A percentile compares a stretch with the other conserved stretches of the same genome.
These are phyloP conservation scores for Hippocampus zosterae DNA, from an alignment of 2,113 vertebrate genomes.

Conservation along the genomic window DNA sequence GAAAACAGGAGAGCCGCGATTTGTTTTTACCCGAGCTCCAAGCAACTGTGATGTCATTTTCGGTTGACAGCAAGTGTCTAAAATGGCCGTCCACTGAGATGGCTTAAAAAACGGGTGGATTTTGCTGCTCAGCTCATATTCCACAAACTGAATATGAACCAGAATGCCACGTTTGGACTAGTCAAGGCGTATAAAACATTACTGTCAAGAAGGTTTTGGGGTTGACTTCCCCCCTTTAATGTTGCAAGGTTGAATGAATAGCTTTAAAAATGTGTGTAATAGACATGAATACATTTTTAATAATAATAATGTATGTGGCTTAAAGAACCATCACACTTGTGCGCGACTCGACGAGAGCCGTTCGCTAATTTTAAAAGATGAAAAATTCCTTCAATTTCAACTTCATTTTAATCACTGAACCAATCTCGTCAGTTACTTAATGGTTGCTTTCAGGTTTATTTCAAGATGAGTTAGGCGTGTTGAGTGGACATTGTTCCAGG, in stretches of 20 bases:
- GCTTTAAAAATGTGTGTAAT: constrained; percentile 17
- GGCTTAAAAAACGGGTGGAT: too few species aligned
- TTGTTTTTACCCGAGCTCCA: too few species aligned
- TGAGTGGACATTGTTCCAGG: neutral
- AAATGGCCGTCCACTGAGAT: too few species aligned
- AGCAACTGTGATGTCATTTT: too few species aligned
- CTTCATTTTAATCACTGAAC: neutral
- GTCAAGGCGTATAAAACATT: too few species aligned
- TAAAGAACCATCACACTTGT: neutral
- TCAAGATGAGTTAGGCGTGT: neutral
- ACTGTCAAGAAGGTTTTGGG: too few species aligned
- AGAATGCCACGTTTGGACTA: too few species aligned
- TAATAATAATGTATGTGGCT: neutral
- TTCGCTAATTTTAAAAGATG: constrained; percentile 46
- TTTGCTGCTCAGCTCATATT: too few species aligned
- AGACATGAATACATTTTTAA: neutral
- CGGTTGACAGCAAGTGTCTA: too few species aligned
- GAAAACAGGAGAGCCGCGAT: too few species aligned
- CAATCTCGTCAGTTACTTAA: neutral
- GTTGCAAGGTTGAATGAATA: constrained; percentile 1
- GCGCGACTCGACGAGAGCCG: constrained; percentile 32
- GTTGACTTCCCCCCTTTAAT: neutral
- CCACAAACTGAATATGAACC: too few species aligned
- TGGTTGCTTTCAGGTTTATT: neutral
- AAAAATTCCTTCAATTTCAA: constrained; percentile 5